Evolutionary conservation across 1,140 invertebrate genomes (phyloP), one percentile per base, ranked within the genome.

Genomic region (Atta cephalotes): DNA sequence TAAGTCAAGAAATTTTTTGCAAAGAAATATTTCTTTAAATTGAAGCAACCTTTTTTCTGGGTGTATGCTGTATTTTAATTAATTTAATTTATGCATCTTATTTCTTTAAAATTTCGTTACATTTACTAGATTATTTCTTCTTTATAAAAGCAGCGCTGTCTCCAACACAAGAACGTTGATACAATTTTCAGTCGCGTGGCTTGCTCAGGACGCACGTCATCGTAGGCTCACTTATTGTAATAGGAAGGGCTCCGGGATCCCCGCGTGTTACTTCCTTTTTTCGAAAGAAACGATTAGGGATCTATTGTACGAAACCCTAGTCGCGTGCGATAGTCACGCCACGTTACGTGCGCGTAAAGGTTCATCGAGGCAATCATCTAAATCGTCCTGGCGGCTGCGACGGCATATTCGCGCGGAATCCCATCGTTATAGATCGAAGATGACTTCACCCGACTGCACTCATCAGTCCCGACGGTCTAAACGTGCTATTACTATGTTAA

Each of bases 311-410:
- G 79, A 78, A 18, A 25, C 66, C 70, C 68, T 66, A 89, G 92
- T 94, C 93, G 92, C 92, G 92, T 93, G 92, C 92, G 91, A 92
- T 89, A 92, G 92, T 93, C 93, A 93, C 92, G 92, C 90, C 86
- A 92, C 56, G 88, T 91, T 92, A 86, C 85, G 87, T 90, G 89
- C 80, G 53, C 28, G 56, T 63, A 65, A n/a, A 72, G 85, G 66
- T 79, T 90, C 45, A 39, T 56, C 88, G 89, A 74, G 76, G 86
- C 71, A 94, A 94, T 94, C 93, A 93, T 93, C 92, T 91, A 94
- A 94, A 93, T 93, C 92, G 89, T 87, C 39, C 88, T 79, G 91
- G 91, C 92, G 91, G 90, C 92, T 92, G 91, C 88, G 45, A 51
- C 35, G 72, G 4, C 28, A n/a, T 65, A 70, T 65, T 77, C 58